phyloP scores from a whole-genome alignment of 2,888 invertebrate genomes.

The Rhingia campestris region DNA sequence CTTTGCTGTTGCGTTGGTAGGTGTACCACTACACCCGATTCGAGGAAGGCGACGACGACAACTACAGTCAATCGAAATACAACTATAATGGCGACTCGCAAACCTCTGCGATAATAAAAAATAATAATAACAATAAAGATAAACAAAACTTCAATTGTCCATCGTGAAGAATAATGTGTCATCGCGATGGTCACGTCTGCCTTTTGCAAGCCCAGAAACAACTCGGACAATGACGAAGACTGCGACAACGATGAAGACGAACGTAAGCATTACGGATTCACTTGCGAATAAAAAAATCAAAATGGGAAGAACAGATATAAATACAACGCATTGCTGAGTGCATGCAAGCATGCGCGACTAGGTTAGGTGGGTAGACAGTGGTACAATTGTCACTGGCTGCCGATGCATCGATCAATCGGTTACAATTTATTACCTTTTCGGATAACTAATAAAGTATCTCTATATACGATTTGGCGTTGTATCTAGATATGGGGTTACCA shows the following conservation, averaged over 20 bases:
- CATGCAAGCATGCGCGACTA: constrained; percentile 63
- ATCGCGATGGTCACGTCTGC: constrained; percentile 71
- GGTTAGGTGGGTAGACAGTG: constrained; percentile 57
- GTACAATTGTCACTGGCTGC: constrained; percentile 61
- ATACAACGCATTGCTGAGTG: constrained; percentile 30
- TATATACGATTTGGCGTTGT: constrained; percentile 44
- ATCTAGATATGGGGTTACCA: constrained; percentile 54
- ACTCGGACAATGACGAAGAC: constrained; percentile 27
- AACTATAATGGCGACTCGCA: constrained; percentile 37
- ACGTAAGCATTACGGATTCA: constrained; percentile 49
- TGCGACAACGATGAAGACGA: constrained; percentile 8
- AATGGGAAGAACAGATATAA: neutral
- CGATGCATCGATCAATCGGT: constrained; percentile 69
- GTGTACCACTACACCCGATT: constrained; percentile 49
- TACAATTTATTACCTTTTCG: constrained; percentile 66
- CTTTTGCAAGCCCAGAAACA: constrained; percentile 45
- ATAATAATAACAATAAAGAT: constrained; percentile 65
- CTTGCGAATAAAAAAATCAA: constrained; percentile 1
- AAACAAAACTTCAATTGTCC: constrained; percentile 69
- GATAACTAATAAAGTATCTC: constrained; percentile 69
- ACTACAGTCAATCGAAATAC: constrained; percentile 18
- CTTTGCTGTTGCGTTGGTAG: neutral
- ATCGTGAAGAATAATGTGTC: constrained; percentile 69
- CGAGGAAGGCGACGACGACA: constrained; percentile 46
- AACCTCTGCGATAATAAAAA: constrained; percentile 38